phyloP scores from a whole-genome alignment of 2,888 invertebrate genomes.

The Ochlodes sylvanus region DNA sequence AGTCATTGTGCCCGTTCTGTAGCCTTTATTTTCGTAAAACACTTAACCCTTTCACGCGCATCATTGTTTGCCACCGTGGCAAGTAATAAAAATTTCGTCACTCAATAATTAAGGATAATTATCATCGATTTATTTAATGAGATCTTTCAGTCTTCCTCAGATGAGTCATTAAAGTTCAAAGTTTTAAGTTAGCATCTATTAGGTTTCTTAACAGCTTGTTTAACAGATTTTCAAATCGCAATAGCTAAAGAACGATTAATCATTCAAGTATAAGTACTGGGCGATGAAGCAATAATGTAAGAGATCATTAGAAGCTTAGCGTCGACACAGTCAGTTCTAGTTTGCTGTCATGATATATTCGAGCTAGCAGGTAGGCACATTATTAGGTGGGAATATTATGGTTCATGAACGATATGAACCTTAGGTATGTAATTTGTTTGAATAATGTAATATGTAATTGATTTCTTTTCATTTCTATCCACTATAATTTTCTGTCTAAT shows the following conservation, averaged over 20 bases:
- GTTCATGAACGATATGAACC: not conserved
- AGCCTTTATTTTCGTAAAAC: conserved; percentile 83
- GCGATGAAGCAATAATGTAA: conserved; percentile 35
- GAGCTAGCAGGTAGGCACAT: not conserved
- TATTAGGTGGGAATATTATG: not conserved
- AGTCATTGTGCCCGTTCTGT: conserved; percentile 84
- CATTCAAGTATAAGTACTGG: conserved; percentile 29
- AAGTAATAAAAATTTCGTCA: conserved; percentile 41
- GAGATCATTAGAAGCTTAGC: conserved; percentile 33
- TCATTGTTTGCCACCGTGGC: conserved; percentile 68
- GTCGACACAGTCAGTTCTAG: conserved; percentile 24
- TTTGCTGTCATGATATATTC: conserved; percentile 13
- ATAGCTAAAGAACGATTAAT: conserved; percentile 35
- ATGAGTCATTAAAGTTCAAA: conserved; percentile 32
- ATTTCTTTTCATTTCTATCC: not conserved
- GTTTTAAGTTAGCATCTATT: conserved; percentile 28
- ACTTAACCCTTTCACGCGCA: conserved; percentile 75
- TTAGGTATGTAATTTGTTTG: not conserved
- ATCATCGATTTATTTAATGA: conserved; percentile 28
- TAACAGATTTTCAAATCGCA: conserved; percentile 35
- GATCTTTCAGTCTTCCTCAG: conserved; percentile 13
- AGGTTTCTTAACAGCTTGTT: conserved; percentile 27
- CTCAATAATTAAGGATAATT: conserved; percentile 38
- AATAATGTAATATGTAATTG: not conserved
- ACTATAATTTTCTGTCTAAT: not conserved